These are phyloP conservation scores for Gymnothorax reevesii DNA, from an alignment of 2,797 vertebrate species.

Conservation along the genomic window DNA sequence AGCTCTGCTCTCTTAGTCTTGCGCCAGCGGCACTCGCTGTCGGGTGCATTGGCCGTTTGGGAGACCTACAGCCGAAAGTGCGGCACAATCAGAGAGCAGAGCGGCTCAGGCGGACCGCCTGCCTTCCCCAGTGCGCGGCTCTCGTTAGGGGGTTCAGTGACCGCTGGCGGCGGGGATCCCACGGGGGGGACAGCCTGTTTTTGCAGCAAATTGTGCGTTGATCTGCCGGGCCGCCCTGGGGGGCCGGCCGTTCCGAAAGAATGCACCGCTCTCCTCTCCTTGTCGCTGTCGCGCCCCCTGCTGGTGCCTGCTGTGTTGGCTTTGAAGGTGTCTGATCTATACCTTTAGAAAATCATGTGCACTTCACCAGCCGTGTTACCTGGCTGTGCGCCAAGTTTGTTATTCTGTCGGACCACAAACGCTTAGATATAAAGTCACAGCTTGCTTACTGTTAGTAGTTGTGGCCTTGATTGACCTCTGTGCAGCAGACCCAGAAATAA, in stretches of 20 bases:
- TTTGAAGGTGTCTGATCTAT: not conserved
- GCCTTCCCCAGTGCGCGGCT: not conserved
- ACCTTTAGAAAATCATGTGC: not conserved
- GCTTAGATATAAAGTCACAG: not conserved
- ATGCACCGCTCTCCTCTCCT: not conserved
- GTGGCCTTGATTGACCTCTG: not conserved
- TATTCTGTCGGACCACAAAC: not conserved
- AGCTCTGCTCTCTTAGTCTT: not conserved
- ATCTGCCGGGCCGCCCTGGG: not conserved
- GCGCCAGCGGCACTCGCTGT: not conserved
- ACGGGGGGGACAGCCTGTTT: not conserved
- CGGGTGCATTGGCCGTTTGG: not conserved
- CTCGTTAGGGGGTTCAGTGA: not conserved
- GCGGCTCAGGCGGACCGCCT: not conserved
- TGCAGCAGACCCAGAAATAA: not conserved
- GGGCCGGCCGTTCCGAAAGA: not conserved
- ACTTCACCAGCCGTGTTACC: not conserved
- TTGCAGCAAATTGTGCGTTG: not conserved
- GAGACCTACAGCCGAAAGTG: not conserved
- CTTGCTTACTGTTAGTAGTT: not conserved
- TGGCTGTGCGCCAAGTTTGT: not conserved
- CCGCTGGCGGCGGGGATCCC: not conserved
- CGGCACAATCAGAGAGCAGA: not conserved
- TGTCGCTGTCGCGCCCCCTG: not conserved
- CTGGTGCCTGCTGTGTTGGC: not conserved